Conservation (phyloP, 2,888 invertebrate species). For the Octonoba sinensis region DNA sequence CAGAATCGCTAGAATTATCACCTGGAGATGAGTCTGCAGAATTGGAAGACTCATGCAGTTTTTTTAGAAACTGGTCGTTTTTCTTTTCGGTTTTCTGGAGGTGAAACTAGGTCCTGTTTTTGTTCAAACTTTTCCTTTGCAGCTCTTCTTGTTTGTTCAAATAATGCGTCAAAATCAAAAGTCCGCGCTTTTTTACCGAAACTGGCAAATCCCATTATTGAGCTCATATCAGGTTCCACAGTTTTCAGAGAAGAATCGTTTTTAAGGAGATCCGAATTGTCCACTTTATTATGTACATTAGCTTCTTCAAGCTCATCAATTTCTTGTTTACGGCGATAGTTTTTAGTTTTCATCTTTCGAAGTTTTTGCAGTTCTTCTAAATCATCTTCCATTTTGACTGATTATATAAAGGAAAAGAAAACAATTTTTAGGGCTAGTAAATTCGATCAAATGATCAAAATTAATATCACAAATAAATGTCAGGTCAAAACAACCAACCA, state of each 20-base stretch:
- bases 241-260: not conserved
- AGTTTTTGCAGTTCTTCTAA: conserved; percentile 47
- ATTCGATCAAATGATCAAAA: too few species aligned
- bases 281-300: not conserved
- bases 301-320: not conserved
- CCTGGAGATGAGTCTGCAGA: conserved; percentile 36
- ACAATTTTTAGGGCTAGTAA: too few species aligned
- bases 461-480: too few species aligned
- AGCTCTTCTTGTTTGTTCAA: conserved; percentile 74
- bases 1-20: conserved; percentile 38
- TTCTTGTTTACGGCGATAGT: conserved; percentile 3
- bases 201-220: conserved; percentile 65
- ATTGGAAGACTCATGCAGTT: conserved; percentile 7
- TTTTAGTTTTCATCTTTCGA: conserved; percentile 31
- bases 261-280: not conserved
- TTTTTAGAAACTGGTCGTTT: not conserved
- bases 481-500: too few species aligned
- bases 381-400: conserved; percentile 59
- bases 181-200: conserved; percentile 82
- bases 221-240: conserved; percentile 29
- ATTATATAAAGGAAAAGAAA: too few species aligned
- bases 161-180: conserved; percentile 82
- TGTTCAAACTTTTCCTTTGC: conserved; percentile 70
- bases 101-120: conserved; percentile 29
- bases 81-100: conserved; percentile 7